Base-by-base conservation (phyloP, 2,113 vertebrate genomes). In the Trematomus loennbergii region DNA sequence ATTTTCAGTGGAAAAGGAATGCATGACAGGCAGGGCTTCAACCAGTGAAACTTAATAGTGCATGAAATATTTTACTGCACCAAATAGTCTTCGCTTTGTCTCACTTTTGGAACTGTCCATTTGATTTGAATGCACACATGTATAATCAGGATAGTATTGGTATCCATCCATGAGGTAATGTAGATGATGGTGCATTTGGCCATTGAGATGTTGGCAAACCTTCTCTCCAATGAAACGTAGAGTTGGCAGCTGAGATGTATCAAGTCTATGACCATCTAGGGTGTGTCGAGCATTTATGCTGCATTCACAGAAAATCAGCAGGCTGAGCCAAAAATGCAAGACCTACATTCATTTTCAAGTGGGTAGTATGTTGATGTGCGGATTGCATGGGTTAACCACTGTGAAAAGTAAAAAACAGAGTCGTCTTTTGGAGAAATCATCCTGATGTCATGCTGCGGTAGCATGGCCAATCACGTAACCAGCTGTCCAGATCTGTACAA, bases 21-120 rank as follows among this genome's bases (percentile, higher is more conserved):
- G 85, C 72, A 74, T 83, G 82, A 78, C 76, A 82, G 62, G 43
- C 71, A 50, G 20, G 48, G 62, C 67, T 88, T 65, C 75, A 87
- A 81, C 59, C 69, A 73, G 76, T 84, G 77, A 88, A 88, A 84
- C 75, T 75, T 52, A 85, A 77, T 89, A 54, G 79, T 43, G 83
- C n/a, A 25, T 86, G 82, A 73, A 77, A 71, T 78, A 53, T 84
- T 82, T 74, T 4, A 62, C 11, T 62, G 43, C 58, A 29, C 58
- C 65, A 73, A 75, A 81, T 71, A 53, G 25, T 40, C 61, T 59
- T 67, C 54, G 69, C 64, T 68, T 40, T 63, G 73, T 70, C 57
- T 72, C 33, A 46, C 22, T 68, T 73, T 83, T 81, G 72, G 73
- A 69, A 40, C 75, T 48, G 76, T 83, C 60, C 29, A 3, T 79